Percentiles rank a stretch among this genome's conserved stretches.
Evolutionary conservation across 2,888 invertebrate genomes (phyloP).

Genomic region (Melinopterus prodromus): DNA sequence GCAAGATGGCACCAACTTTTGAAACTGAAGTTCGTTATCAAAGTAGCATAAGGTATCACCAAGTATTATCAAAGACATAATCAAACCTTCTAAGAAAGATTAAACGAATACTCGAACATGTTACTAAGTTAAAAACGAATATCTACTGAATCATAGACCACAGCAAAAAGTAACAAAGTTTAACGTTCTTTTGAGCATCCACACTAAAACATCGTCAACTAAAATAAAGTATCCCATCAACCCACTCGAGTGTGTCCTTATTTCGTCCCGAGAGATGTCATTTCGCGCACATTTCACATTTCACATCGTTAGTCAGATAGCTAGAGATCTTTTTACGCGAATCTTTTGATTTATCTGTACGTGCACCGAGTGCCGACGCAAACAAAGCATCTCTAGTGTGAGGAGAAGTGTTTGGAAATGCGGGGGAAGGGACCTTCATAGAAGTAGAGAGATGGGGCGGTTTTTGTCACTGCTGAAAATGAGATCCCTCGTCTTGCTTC

Average conservation of each 20-base stretch:
- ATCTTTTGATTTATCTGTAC: conserved; percentile 4
- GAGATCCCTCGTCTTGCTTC: not conserved
- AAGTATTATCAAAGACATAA: too few species aligned
- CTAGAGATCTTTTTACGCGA: not conserved
- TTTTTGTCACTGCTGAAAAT: not conserved
- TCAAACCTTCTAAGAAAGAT: too few species aligned
- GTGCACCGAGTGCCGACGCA: not conserved
- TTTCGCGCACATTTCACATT: not conserved
- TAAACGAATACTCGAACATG: too few species aligned
- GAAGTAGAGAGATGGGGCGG: not conserved
- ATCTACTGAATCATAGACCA: too few species aligned
- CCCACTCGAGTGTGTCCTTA: not conserved
- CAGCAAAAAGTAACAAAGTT: too few species aligned
- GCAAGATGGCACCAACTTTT: too few species aligned
- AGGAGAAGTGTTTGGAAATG: not conserved
- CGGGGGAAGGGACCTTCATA: not conserved
- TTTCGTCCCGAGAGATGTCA: not conserved
- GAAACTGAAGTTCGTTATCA: too few species aligned
- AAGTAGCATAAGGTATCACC: too few species aligned
- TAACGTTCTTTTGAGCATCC: too few species aligned
- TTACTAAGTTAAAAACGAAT: too few species aligned
- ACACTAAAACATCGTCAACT: too few species aligned
- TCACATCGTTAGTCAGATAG: not conserved
- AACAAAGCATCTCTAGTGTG: not conserved
- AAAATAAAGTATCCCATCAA: too few species aligned